Percentiles rank a stretch among this genome's conserved stretches.
phyloP scores from a whole-genome alignment of 2,797 vertebrate species.

The Agapornis canus region DNA sequence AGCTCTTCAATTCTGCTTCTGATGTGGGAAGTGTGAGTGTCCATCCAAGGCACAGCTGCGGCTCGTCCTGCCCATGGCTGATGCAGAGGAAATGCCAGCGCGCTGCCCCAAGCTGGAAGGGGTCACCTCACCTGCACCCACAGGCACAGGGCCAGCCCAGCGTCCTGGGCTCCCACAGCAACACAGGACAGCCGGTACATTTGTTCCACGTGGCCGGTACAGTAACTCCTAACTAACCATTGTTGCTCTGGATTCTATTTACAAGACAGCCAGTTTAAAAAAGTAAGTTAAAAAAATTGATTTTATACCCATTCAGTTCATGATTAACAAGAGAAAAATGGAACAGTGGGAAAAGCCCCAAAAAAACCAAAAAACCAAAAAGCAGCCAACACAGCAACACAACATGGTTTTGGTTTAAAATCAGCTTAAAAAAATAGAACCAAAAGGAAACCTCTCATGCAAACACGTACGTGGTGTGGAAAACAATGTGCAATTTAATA shows the following conservation, averaged over 20 bases:
- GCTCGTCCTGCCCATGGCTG: not conserved
- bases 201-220: slow-evolving; percentile 20
- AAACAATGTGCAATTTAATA: slow-evolving; percentile 81
- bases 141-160: not conserved
- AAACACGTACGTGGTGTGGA: slow-evolving; percentile 90
- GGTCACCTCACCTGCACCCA: not conserved
- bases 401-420: slow-evolving; percentile 83
- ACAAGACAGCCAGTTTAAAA: slow-evolving; percentile 72
- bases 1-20: not conserved
- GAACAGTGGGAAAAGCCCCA: slow-evolving; percentile 52
- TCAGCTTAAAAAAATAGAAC: slow-evolving; percentile 80
- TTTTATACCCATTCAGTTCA: slow-evolving; percentile 75
- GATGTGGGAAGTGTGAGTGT: not conserved
- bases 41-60: slow-evolving; percentile 33
- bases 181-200: slow-evolving; percentile 8
- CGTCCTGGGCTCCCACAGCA: not conserved
- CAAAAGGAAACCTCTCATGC: slow-evolving; percentile 92
- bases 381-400: slow-evolving; percentile 80
- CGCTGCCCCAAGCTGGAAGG: not conserved
- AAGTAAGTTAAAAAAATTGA: slow-evolving; percentile 72
- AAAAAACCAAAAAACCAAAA: slow-evolving; percentile 56
- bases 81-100: not conserved
- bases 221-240: slow-evolving; percentile 36
- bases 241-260: slow-evolving; percentile 56
- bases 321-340: slow-evolving; percentile 76